These are phyloP conservation scores for Phasia obesa DNA, from an alignment of 2,888 invertebrate species.

Conservation along the genomic window DNA sequence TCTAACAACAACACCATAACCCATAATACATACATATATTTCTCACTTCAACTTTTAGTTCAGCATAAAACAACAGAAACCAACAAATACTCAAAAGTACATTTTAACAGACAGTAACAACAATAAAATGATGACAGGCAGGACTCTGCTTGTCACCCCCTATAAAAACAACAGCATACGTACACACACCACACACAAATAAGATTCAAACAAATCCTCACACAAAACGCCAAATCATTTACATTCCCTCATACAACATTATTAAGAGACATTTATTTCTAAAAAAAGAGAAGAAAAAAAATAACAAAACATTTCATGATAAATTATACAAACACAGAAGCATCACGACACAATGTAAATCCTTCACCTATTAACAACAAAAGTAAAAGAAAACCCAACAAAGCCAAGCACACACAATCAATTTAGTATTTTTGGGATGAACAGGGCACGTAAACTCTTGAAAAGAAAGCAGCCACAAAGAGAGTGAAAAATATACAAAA, in stretches of 20 bases:
- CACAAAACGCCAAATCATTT: background rate
- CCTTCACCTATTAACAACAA: slow-evolving; percentile 51
- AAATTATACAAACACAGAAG: slow-evolving; percentile 52
- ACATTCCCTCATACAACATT: slow-evolving; percentile 7
- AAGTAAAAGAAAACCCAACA: slow-evolving; percentile 2
- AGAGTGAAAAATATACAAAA: slow-evolving; percentile 3
- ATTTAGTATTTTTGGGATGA: background rate
- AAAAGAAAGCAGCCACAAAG: background rate
- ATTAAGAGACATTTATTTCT: background rate
- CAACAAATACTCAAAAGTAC: slow-evolving; percentile 2
- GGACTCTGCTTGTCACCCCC: slow-evolving; percentile 1
- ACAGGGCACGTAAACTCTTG: slow-evolving; percentile 41
- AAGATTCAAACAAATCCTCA: background rate
- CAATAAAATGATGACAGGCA: slow-evolving; percentile 49
- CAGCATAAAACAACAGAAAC: slow-evolving; percentile 25
- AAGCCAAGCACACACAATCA: slow-evolving; percentile 12
- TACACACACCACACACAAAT: slow-evolving; percentile 11
- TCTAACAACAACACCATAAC: too few relatives aligned
- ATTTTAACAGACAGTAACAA: slow-evolving; percentile 38
- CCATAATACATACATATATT: too few relatives aligned
- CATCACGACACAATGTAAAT: slow-evolving; percentile 57
- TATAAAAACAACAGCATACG: slow-evolving; percentile 9
- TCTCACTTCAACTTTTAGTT: slow-evolving; percentile 14
- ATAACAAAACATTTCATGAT: slow-evolving; percentile 45
- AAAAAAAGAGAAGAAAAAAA: background rate